Percentiles rank a stretch among this genome's conserved stretches.
phyloP scores from a whole-genome alignment of 2,888 invertebrate species.

The Macroteleia sp. region DNA sequence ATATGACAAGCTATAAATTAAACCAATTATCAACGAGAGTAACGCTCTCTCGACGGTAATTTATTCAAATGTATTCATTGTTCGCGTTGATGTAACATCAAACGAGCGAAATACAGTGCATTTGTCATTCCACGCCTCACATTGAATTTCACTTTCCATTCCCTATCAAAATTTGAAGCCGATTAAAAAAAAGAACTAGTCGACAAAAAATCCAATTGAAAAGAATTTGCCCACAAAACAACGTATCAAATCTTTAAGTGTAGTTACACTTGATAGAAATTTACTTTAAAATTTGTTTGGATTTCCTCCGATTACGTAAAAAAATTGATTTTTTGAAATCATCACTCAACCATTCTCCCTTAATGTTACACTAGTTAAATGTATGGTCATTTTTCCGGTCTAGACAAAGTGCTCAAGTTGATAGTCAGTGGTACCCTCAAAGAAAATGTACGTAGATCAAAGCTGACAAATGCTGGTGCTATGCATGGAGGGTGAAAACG shows the following conservation, averaged over 20 bases:
- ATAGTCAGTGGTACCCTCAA: constrained; percentile 65
- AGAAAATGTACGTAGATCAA: constrained; percentile 74
- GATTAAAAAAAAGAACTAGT: constrained; percentile 18
- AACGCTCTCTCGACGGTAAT: constrained; percentile 48
- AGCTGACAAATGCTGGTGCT: constrained; percentile 74
- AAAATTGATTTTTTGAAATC: too few relatives aligned
- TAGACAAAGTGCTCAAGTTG: constrained; percentile 64
- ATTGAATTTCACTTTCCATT: constrained; percentile 60
- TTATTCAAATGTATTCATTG: constrained; percentile 62
- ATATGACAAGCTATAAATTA: constrained; percentile 48
- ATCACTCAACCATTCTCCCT: too few relatives aligned
- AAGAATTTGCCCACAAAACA: too few relatives aligned
- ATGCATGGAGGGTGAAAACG: constrained; percentile 65
- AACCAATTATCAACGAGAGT: constrained; percentile 50
- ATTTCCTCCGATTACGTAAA: too few relatives aligned
- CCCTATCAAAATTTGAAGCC: constrained; percentile 23
- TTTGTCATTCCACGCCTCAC: constrained; percentile 59
- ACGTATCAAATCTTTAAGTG: too few relatives aligned
- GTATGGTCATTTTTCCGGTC: constrained; percentile 55
- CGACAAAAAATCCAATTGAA: too few relatives aligned
- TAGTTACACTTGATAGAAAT: too few relatives aligned
- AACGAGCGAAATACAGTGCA: constrained; percentile 50
- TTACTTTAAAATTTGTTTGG: too few relatives aligned
- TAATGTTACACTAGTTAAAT: constrained; percentile 15
- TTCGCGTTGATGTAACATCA: constrained; percentile 55